Conservation (phyloP, 2,113 vertebrate species). For the Cottus gobio region DNA sequence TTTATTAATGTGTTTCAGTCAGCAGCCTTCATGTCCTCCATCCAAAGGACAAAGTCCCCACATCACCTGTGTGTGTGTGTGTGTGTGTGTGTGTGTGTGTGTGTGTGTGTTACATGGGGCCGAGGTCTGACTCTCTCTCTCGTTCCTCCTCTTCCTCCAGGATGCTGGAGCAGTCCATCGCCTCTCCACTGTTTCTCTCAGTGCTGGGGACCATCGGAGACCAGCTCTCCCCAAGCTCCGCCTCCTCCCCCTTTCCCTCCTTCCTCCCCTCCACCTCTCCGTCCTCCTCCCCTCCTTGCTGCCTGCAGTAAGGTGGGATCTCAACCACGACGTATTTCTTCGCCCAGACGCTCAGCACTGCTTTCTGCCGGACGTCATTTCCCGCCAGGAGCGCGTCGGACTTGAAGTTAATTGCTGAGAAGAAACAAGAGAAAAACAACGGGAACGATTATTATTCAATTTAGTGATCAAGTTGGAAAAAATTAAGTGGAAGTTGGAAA, state of each 20-base stretch:
- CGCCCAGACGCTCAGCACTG: conserved; percentile 83
- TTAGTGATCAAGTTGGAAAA: no score
- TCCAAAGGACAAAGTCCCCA: not conserved
- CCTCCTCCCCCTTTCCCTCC: conserved; percentile 32
- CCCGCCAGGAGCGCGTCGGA: conserved; percentile 79
- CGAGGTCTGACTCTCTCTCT: not conserved
- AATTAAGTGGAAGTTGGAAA: not conserved
- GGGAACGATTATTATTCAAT: not conserved
- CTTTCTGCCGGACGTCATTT: conserved; percentile 83
- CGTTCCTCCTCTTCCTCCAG: conserved; percentile 76
- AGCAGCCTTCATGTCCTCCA: conserved; percentile 85
- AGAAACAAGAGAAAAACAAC: not conserved
- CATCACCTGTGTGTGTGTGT: not conserved
- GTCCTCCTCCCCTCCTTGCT: conserved; percentile 50
- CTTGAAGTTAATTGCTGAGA: conserved; percentile 57
- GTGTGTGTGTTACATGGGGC: conserved; percentile 37
- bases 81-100: not conserved
- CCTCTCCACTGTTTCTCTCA: conserved; percentile 86
- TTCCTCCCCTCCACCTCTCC: not conserved
- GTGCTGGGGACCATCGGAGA: conserved; percentile 60
- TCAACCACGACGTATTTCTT: conserved; percentile 90
- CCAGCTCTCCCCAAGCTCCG: conserved; percentile 64
- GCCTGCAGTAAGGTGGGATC: conserved; percentile 90
- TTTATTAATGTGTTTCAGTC: conserved; percentile 26
- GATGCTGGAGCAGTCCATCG: conserved; percentile 92